Evolutionary conservation across 2,888 invertebrate genomes (phyloP), one percentile per base, ranked within the genome.

Genomic region (Trichopria drosophilae): DNA sequence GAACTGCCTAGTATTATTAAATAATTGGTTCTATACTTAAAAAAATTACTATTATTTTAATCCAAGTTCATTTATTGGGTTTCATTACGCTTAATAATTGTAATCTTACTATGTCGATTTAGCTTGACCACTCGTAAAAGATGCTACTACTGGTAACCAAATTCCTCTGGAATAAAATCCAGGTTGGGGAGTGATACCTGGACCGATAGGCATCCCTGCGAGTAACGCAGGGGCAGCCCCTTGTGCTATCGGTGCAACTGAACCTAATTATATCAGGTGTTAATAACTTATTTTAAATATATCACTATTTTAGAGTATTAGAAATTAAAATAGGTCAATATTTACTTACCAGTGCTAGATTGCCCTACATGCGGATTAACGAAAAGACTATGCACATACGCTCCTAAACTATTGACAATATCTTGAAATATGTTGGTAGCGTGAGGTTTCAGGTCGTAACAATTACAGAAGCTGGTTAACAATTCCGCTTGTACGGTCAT

Each of bases 381-480:
- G 75, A 93, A 88, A 19, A 94, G 82, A 41, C 93, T 93, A 74
- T 97, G 95, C 10, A 97, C 92, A 76, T 93, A 97, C 1, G 92
- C 90, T 12, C 94, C 95, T 60, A 96, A 79, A 26, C 93, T 90
- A 76, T 91, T 92, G 45, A 98, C 93, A 65, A 98, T 94, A 77
- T 97, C 95, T 73, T 94, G 89, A 69, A 97, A 88, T 66, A 93
- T 92, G 73, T 92, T 92, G 6, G 93, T 93, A 1, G 92, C 90
- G 77, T 93, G 93, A 57, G 91, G 90, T 71, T 93, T 92, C 77
- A 96, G 85, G 78, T 99, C 98, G 74, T 98, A 99, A 60, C 91
- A 93, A 73, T 89, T 85, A 76, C 97, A 96, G 78, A 98, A 95
- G 39, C 91, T 90, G 65, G 87, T 89, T 61, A 97, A 78, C 13